Conservation (phyloP, 1,140 invertebrate genomes). For the Heliconius himera region DNA sequence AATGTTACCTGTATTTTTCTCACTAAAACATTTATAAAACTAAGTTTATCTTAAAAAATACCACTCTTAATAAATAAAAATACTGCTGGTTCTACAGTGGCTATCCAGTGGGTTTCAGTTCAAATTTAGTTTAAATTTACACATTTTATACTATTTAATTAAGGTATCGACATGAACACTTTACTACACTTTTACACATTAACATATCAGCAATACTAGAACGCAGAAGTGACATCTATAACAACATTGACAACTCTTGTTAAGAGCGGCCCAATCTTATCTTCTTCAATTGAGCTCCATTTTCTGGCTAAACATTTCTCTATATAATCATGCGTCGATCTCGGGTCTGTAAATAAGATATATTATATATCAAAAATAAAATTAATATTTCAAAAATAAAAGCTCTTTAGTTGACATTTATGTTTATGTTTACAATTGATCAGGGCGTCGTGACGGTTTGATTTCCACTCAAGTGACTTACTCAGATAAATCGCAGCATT, state of each 20-base stretch:
- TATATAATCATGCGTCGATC: slow-evolving; percentile 52
- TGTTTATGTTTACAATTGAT: no score
- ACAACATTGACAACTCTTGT: slow-evolving; percentile 65
- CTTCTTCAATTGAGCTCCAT: slow-evolving; percentile 59
- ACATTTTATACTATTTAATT: no score
- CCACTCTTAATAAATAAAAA: not conserved
- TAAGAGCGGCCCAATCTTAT: slow-evolving; percentile 63
- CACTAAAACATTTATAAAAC: not conserved
- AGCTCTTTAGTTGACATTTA: not conserved
- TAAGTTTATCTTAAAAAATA: not conserved
- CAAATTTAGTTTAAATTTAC: no score
- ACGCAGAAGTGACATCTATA: slow-evolving; percentile 58
- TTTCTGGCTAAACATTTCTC: slow-evolving; percentile 67
- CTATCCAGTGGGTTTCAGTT: no score
- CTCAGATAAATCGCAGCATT: no score
- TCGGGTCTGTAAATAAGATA: slow-evolving; percentile 34
- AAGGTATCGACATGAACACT: not conserved
- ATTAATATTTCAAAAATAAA: not conserved
- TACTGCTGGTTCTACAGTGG: no score
- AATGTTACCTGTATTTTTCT: no score
- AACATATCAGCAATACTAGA: not conserved
- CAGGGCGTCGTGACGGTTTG: no score
- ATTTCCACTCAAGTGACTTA: no score
- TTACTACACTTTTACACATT: not conserved
- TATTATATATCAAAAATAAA: not conserved